A percentile compares a stretch with the other conserved stretches of the same genome.
Conservation (phyloP, 64 coral and sea anemone species). For the Stylophora pistillata region DNA sequence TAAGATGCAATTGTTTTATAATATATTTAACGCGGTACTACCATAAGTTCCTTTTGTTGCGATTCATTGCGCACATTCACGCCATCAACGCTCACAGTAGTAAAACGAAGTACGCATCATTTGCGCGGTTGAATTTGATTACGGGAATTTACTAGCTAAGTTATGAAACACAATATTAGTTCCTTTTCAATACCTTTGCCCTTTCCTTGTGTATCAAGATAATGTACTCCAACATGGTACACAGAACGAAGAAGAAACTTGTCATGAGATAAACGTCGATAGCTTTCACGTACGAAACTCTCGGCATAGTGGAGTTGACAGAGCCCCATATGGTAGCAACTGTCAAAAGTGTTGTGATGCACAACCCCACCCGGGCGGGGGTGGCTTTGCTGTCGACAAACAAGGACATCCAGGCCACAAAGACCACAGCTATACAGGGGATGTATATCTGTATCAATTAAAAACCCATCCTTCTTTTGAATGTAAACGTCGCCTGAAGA, state of each 20-base stretch:
- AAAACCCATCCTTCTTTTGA: conserved; percentile 68
- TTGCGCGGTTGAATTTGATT: no score
- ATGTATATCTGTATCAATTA: conserved; percentile 75
- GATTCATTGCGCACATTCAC: no score
- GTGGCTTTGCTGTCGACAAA: conserved; percentile 74
- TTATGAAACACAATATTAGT: no score
- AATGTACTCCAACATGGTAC: conserved; percentile 77
- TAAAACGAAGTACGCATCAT: no score
- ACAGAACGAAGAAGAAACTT: conserved; percentile 80
- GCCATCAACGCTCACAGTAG: no score
- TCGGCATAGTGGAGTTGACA: conserved; percentile 74
- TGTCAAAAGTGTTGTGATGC: conserved; percentile 78
- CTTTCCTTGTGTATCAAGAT: conserved; percentile 52
- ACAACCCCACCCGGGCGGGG: conserved; percentile 71
- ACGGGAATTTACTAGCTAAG: no score
- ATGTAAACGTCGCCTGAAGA: conserved; percentile 59
- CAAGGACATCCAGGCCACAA: conserved; percentile 85
- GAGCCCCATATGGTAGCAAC: conserved; percentile 81
- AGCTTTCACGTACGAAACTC: conserved; percentile 87
- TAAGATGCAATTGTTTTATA: no score
- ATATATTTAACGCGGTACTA: no score
- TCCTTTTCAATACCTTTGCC: conserved; percentile 18
- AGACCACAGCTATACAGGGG: conserved; percentile 70
- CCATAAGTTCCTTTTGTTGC: no score
- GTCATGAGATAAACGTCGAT: conserved; percentile 86